Evolutionary conservation across 2,113 vertebrate genomes (phyloP).

Genomic region (Tyrannus savana): DNA sequence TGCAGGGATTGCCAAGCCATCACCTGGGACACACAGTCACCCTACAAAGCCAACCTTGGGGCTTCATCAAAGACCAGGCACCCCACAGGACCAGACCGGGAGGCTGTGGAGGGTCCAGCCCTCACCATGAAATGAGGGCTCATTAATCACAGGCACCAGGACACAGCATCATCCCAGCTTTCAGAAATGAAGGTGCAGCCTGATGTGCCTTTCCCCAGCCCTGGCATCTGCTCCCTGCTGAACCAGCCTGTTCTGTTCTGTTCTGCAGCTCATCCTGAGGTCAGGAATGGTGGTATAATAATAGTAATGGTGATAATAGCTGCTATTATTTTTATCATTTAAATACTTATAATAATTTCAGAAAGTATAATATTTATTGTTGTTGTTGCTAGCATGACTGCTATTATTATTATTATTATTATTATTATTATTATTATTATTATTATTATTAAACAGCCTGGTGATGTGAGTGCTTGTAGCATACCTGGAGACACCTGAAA

Average conservation of each 20-base stretch:
- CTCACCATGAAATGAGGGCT: background rate
- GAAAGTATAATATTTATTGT: background rate
- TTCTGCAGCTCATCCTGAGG: background rate
- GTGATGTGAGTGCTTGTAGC: background rate
- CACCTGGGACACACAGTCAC: background rate
- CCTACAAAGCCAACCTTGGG: background rate
- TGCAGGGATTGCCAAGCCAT: accelerated
- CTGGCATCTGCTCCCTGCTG: background rate
- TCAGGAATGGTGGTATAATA: background rate
- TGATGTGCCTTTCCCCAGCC: background rate
- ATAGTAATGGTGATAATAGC: accelerated
- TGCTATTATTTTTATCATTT: too few relatives aligned
- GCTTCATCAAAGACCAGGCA: background rate
- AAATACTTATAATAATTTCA: background rate
- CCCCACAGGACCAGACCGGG: accelerated
- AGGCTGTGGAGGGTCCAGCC: accelerated
- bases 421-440: background rate
- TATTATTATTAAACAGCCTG: background rate
- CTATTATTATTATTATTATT: background rate
- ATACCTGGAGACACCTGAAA: background rate
- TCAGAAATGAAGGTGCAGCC: background rate
- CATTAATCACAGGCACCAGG: background rate
- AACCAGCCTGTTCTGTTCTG: background rate
- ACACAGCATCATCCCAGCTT: accelerated
- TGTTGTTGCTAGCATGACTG: background rate